Percentiles rank a stretch among this genome's conserved stretches.
phyloP scores from a whole-genome alignment of 2,113 vertebrate species.

The Pampusana beccarii region DNA sequence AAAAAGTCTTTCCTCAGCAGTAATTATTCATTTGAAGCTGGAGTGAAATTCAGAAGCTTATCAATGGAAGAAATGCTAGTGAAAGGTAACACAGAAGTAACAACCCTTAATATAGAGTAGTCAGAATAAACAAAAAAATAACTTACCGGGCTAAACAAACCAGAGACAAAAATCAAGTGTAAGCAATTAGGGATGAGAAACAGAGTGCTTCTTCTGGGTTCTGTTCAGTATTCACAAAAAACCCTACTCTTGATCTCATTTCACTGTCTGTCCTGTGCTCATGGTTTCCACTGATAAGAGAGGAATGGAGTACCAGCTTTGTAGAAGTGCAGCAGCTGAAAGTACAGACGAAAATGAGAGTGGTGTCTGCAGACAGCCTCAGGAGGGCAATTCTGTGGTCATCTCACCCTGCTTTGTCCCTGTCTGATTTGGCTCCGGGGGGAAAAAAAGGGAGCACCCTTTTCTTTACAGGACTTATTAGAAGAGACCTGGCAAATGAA shows the following conservation, averaged over 20 bases:
- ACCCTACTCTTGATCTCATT: neutral
- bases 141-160: neutral
- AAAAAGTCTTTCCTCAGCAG: neutral
- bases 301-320: neutral
- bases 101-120: neutral
- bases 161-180: neutral
- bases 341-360: neutral
- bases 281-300: neutral
- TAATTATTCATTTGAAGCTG: neutral
- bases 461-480: neutral
- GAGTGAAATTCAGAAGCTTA: neutral
- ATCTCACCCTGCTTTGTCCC: neutral
- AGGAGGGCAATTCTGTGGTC: neutral
- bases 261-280: neutral
- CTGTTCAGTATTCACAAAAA: neutral
- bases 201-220: neutral
- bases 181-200: neutral
- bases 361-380: neutral
- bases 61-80: neutral
- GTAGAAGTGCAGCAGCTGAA: neutral
- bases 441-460: no score
- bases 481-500: neutral
- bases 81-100: neutral
- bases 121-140: neutral
- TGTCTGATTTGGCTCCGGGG: neutral